Base-by-base conservation (phyloP, 1,140 invertebrate genomes). In the Leptopilina boulardi region DNA sequence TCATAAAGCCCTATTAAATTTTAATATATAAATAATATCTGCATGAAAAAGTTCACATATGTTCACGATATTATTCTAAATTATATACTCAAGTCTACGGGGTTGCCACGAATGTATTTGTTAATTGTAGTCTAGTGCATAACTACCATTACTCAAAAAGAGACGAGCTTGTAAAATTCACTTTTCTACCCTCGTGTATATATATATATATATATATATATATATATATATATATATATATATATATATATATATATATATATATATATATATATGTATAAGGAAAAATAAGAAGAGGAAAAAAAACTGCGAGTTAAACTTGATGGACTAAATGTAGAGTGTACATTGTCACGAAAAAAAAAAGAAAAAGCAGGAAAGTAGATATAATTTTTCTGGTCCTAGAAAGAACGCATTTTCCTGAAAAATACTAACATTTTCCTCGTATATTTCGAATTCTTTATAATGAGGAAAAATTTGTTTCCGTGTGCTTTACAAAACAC, bases 121-220 rank as follows among this genome's bases (percentile, higher is more conserved):
- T 30, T 66, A 66, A 66, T 66, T 66, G 23, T 66, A 30, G 59
- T 66, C 21, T 66, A 30, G 23, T 34, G 26, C 59, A 66, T 59
- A n/a, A 51, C 47, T 51, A 51, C n/a, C 47, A 51, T 51, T 51
- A n/a, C 47, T 51, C 47, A 51, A 51, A 51, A 66, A 66, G 59
- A 66, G 59, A n/a, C 59, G 11, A 66, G 59, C 59, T 30, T 26
- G 59, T 34, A 66, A 66, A 66, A 66, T 66, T 30, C 59, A 66
- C 59, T 66, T 30, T 66, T 51, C 47, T 51, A 51, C 47, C 47
- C 15, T 1, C 47, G 2, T 18, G 2, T 18, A 51, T 1, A 15
- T 9, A 38, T 38, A 38, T 38, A 38, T 38, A 2, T 30, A 3
- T 30, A 38, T 38, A 38, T 38, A 38, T 38, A 38, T 38, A 6